phyloP scores from a whole-genome alignment of 2,888 invertebrate genomes.

The Halictus ligatus region DNA sequence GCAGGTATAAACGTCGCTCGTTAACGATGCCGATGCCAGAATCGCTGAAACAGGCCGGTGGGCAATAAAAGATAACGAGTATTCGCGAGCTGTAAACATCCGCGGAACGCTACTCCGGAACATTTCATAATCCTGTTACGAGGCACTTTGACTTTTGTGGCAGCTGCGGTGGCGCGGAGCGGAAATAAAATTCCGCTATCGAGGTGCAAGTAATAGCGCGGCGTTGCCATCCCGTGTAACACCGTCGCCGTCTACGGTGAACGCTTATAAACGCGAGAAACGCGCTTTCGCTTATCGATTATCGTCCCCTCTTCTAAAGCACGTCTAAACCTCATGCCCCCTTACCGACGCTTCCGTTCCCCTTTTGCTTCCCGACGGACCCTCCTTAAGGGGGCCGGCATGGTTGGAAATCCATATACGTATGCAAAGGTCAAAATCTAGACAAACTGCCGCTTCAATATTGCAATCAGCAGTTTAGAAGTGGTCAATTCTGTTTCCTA shows the following conservation, averaged over 20 bases:
- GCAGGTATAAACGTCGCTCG: conserved; percentile 68
- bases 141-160: conserved; percentile 72
- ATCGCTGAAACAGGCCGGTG: conserved; percentile 66
- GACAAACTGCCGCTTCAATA: too few relatives aligned
- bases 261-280: conserved; percentile 20
- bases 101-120: conserved; percentile 70
- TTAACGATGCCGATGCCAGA: conserved; percentile 70
- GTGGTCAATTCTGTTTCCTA: too few relatives aligned
- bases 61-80: conserved; percentile 71
- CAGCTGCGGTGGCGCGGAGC: conserved; percentile 52
- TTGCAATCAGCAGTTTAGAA: too few relatives aligned
- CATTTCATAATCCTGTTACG: conserved; percentile 75
- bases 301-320: neutral
- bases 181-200: conserved; percentile 69
- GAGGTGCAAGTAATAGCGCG: conserved; percentile 63
- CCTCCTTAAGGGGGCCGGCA: too few relatives aligned
- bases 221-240: conserved; percentile 41
- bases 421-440: too few relatives aligned
- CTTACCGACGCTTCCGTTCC: neutral
- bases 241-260: conserved; percentile 17
- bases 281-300: conserved; percentile 3
- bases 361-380: neutral
- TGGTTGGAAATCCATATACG: too few relatives aligned
- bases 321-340: neutral
- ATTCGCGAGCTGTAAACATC: conserved; percentile 72